These are phyloP conservation scores for Drosophila sp. DNA, from an alignment of 1,140 invertebrate species.

Conservation along the genomic window DNA sequence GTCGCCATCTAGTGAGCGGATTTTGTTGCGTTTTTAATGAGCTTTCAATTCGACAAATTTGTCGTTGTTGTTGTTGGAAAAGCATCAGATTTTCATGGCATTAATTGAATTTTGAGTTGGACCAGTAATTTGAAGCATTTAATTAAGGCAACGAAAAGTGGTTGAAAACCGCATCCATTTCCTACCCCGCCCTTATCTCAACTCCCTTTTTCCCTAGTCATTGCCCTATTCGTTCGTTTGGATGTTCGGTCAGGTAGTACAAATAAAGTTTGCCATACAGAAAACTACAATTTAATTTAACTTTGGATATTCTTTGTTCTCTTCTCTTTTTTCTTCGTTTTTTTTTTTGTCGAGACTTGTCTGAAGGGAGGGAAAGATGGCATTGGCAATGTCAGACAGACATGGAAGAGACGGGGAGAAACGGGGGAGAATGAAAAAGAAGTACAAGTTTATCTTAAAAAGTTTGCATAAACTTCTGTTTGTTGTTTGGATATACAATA, in stretches of 20 bases:
- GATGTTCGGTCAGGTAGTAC: constrained; percentile 28
- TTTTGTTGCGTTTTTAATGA: constrained; percentile 68
- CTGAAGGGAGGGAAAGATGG: constrained; percentile 16
- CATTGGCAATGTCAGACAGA: constrained; percentile 43
- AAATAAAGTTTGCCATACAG: constrained; percentile 75
- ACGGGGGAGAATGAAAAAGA: background rate
- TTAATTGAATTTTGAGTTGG: constrained; percentile 52
- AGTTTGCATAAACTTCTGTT: constrained; percentile 49
- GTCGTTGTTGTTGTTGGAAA: constrained; percentile 6
- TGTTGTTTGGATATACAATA: constrained; percentile 16
- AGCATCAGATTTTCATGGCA: constrained; percentile 41
- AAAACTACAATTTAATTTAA: constrained; percentile 82
- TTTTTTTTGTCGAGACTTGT: constrained; percentile 9
- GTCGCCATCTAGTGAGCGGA: constrained; percentile 35
- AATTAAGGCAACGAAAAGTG: constrained; percentile 68
- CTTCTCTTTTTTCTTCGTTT: constrained; percentile 43
- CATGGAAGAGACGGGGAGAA: background rate
- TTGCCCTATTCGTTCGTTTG: constrained; percentile 32
- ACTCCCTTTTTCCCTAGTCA: constrained; percentile 14
- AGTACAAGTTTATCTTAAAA: constrained; percentile 36
- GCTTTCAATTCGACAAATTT: constrained; percentile 55
- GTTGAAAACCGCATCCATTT: background rate
- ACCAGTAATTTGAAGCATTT: constrained; percentile 53
- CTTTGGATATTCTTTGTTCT: constrained; percentile 81
- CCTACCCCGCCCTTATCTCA: background rate